Base-by-base conservation (phyloP, 1,140 invertebrate genomes). In the Drosophila sechellia region DNA sequence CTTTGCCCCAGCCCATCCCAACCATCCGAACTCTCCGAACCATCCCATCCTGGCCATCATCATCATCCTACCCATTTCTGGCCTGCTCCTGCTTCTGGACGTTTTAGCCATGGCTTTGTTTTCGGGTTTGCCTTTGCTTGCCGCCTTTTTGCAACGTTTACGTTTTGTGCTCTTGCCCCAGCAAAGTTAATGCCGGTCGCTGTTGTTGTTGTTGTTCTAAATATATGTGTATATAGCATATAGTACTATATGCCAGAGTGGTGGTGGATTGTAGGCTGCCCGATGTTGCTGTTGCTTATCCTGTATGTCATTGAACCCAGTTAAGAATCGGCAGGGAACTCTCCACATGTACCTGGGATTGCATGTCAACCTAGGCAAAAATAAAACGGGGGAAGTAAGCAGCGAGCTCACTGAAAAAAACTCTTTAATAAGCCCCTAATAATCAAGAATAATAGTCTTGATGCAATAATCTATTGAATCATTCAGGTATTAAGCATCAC, bases 121-220 rank as follows among this genome's bases (percentile, higher is more conserved):
- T 87, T 87, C 83, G 79, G 76, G 57, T 84, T 83, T 50, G 76
- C 75, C 55, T 89, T 83, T 69, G 76, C 76, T 87, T 72, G 68
- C 76, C 77, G 85, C 80, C 65, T 87, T 89, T 83, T 84, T 84
- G 85, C 80, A 84, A 80, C 84, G 84, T 84, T 89, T 89, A 84
- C 77, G 72, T 75, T 83, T 68, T 77, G 68, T 75, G 77, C 66
- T 83, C 72, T 76, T 78, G 74, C 65, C 72, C 59, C 60, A 58
- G 61, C 74, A 39, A 79, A 85, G 81, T 87, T 87, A 87, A 77
- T 83, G 76, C 83, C 83, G 80, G 83, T 70, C 79, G 83, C 66
- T 84, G 17, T 17, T 84, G 83, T 66, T 84, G 79, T 68, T 70
- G 70, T 71, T 76, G 70, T 46, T 69, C 52, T 17, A 54, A 11